These are phyloP conservation scores for Dicrurus megarhynchus DNA, from an alignment of 2,113 vertebrate species.

Conservation along the genomic window DNA sequence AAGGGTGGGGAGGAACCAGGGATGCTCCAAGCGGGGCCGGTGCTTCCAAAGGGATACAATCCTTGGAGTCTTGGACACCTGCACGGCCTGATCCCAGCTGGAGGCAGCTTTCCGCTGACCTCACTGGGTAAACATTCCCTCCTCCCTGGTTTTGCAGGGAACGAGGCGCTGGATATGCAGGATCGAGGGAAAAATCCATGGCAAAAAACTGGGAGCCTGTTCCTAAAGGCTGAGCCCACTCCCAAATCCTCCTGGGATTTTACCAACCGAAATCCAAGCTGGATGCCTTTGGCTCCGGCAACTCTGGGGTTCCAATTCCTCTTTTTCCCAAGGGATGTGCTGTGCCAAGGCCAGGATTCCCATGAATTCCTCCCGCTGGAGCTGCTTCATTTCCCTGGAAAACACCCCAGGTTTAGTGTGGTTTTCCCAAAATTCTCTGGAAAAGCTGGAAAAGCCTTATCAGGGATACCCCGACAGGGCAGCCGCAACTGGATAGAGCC, in stretches of 20 bases:
- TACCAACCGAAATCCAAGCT: background rate
- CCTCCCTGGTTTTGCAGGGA: background rate
- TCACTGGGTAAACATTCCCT: slow-evolving; percentile 6
- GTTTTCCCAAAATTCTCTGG: background rate
- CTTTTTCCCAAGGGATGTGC: background rate
- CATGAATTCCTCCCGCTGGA: fast-evolving
- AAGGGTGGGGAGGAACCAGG: background rate
- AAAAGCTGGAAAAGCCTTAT: background rate
- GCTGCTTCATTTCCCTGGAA: background rate
- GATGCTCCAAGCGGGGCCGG: background rate
- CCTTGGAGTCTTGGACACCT: background rate
- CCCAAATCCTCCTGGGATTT: background rate
- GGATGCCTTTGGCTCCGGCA: fast-evolving
- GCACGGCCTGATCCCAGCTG: background rate
- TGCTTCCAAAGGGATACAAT: background rate
- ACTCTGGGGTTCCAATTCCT: background rate
- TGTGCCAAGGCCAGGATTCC: background rate
- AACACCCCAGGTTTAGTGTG: background rate
- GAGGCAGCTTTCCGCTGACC: slow-evolving; percentile 21
- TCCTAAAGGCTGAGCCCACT: background rate
- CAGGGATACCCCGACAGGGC: fast-evolving
- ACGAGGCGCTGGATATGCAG: background rate
- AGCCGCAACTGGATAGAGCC: background rate
- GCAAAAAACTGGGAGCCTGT: fast-evolving
- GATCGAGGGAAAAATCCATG: fast-evolving